Base-by-base conservation (phyloP, 2,797 vertebrate species). In the Sphenodon punctatus region DNA sequence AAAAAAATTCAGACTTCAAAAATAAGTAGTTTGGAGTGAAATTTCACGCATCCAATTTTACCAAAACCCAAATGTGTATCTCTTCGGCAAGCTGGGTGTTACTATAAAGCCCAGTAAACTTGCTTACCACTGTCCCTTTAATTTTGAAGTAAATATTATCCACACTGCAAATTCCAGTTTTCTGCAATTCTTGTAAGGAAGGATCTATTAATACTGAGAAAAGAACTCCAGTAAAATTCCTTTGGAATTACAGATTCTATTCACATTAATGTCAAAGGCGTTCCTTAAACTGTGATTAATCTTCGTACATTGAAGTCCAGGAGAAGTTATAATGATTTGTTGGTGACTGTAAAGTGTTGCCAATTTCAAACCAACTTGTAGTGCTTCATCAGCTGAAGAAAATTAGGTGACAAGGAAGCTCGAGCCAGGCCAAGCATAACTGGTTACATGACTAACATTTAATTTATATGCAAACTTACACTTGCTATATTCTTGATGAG, bases 341-440 rank as follows among this genome's bases (percentile, higher is more conserved):
- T 68, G 71, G 61, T 11, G 16, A 43, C 32, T 0, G n/a, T 42
- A 7, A 15, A 1, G 67, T 34, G 68, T 36, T 67, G 4, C 85
- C 45, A 1, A 4, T 3, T 78, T 59, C 68, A 56, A 51, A 67
- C 59, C 72, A 43, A 11, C 64, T 51, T 84, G 2, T 75, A 22
- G 59, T 61, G 74, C 78, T 74, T 73, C 58, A 89, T 85, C 87
- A 87, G 88, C 56, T 58, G 48, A 46, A 78, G 67, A 45, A 61
- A 90, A 91, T 92, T 27, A 84, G 77, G 89, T 89, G 91, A 71
- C 1, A 23, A 32, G 69, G 86, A 85, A 86, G 79, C 55, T 25
- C 2, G 11, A 49, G 42, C 73, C 65, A 43, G 75, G 79, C 92
- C 87, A 91, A 92, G 32, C 46, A 86, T 17, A 84, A 81, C 74